Base-by-base conservation (phyloP, 2,113 vertebrate species). In the Microtus oregoni region DNA sequence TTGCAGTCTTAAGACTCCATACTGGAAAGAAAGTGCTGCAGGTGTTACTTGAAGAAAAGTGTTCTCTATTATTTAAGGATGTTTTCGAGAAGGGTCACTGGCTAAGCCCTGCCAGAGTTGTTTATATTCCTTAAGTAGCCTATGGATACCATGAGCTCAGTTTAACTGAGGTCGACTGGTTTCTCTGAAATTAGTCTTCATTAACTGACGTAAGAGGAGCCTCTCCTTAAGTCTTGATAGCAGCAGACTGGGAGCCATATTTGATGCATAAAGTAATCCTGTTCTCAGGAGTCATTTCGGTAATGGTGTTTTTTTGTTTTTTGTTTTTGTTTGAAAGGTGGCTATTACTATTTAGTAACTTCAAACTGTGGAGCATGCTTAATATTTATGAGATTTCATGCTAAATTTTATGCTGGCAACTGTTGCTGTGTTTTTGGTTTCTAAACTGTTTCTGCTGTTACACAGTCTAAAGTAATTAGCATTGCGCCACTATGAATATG, bases 371-470 rank as follows among this genome's bases (percentile, higher is more conserved):
- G 76, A 89, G 35, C 47, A 30, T 68, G 65, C 72, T 91, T 92
- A 82, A 67, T 67, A n/a, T 32, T 95, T 95, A 86, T 83, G 86
- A 91, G 75, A 79, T 87, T 96, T 91, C 87, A 89, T 94, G 93
- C 90, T 95, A 87, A 86, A 85, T 96, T 97, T 94, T 93, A 79
- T 96, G 89, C 95, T 94, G 65, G 61, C 87, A 85, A 92, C 91
- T 89, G 68, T 93, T 97, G 91, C 91, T 91, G 86, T 95, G 93
- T 73, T 83, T 96, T 96, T 41, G 70, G 55, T 14, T 55, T 75
- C 96, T 96, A 94, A 94, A 94, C 78, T 96, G 0, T 95, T 97
- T 96, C 73, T 95, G 93, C 68, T 58, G 28, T 94, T 90, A 77
- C 35, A 61, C 7, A 58, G 65, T 92, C 63, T 90, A 88, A 95